Conservation (phyloP, 92 coral and sea anemone genomes). For the Porites evermanni region DNA sequence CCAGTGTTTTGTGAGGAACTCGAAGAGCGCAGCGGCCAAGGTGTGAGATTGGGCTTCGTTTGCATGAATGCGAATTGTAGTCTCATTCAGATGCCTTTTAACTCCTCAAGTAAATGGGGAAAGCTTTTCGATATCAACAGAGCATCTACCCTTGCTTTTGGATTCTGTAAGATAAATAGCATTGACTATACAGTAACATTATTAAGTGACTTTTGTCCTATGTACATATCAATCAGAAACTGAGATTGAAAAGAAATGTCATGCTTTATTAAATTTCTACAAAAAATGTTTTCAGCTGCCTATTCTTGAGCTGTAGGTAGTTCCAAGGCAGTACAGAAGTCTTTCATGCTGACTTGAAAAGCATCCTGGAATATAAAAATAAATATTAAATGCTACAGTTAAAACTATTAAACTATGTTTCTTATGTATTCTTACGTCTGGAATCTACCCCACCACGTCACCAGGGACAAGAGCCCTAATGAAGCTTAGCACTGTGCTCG, state of each 20-base stretch:
- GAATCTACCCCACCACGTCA: slow-evolving; percentile 57
- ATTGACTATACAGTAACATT: too few species aligned
- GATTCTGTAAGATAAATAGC: too few species aligned
- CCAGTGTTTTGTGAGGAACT: slow-evolving; percentile 1
- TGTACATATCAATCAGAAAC: background rate
- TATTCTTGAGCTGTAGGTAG: background rate
- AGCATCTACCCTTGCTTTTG: too few species aligned
- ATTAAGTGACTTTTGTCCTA: too few species aligned
- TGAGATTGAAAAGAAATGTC: background rate
- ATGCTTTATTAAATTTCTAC: slow-evolving; percentile 1
- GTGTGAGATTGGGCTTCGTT: slow-evolving; percentile 2
- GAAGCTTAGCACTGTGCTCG: slow-evolving; percentile 33
- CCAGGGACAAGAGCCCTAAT: slow-evolving; percentile 53
- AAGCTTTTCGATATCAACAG: background rate
- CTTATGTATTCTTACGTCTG: slow-evolving; percentile 27
- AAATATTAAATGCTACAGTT: background rate
- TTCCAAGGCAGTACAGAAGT: slow-evolving; percentile 53
- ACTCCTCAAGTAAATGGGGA: slow-evolving; percentile 11
- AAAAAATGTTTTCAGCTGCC: slow-evolving; percentile 8
- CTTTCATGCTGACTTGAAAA: slow-evolving; percentile 35
- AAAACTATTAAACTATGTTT: background rate
- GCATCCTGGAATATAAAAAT: slow-evolving; percentile 22
- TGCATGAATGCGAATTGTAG: background rate
- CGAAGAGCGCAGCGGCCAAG: slow-evolving; percentile 14
- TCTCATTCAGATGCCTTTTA: slow-evolving; percentile 9